These are phyloP conservation scores for Mungos mungo DNA, from an alignment of 2,113 vertebrate genomes.

Conservation along the genomic window DNA sequence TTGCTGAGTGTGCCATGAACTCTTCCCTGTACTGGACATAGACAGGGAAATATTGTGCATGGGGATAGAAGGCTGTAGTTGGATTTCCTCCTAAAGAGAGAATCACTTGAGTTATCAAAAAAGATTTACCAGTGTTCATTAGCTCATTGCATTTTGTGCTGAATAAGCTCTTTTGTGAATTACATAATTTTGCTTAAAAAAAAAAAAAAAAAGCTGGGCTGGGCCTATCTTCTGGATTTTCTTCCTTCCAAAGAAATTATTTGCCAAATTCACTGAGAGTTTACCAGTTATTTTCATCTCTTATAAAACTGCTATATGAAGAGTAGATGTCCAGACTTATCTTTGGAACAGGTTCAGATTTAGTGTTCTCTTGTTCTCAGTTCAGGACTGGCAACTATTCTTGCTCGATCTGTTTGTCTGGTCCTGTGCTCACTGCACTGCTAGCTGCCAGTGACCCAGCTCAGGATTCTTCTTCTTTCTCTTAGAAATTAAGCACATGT, in stretches of 20 bases:
- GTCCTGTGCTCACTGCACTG: neutral
- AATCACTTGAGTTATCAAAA: neutral
- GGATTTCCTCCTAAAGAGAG: neutral
- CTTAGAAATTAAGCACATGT: neutral
- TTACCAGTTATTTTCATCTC: constrained; percentile 6
- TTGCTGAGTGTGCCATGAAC: neutral
- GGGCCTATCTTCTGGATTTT: neutral
- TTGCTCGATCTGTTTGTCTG: neutral
- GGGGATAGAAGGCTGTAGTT: neutral
- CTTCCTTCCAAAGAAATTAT: neutral
- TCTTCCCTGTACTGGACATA: neutral
- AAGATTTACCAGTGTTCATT: neutral
- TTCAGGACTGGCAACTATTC: neutral
- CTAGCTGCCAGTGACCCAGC: neutral
- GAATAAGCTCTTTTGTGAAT: neutral
- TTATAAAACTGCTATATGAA: neutral
- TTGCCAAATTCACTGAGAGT: neutral
- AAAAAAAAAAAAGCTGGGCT: neutral
- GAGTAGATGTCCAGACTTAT: neutral
- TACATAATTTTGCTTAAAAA: constrained; percentile 1
- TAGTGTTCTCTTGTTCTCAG: neutral
- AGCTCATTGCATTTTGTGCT: neutral
- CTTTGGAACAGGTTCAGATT: neutral
- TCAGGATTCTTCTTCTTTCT: neutral
- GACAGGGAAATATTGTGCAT: neutral